A percentile compares a stretch with the other conserved stretches of the same genome.
phyloP scores from a whole-genome alignment of 2,113 vertebrate species.

The Zapus hudsonius region DNA sequence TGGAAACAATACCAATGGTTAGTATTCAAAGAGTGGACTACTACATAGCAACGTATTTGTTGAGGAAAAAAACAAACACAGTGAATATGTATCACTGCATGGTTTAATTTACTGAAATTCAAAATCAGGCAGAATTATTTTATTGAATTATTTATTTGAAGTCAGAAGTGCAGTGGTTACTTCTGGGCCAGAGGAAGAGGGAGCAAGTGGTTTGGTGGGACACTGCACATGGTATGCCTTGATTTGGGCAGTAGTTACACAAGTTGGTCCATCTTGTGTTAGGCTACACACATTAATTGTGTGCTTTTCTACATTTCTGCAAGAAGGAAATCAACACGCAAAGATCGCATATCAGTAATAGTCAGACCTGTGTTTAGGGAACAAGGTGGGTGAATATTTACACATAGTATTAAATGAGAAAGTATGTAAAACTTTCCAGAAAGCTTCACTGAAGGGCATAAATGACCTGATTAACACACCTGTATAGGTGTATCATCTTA shows the following conservation, averaged over 20 bases:
- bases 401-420: constrained; percentile 12
- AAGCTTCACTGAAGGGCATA: constrained; percentile 12
- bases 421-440: not conserved
- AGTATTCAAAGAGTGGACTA: not conserved
- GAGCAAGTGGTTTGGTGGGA: not conserved
- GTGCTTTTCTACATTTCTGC: constrained; percentile 9
- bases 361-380: not conserved
- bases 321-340: constrained; percentile 45
- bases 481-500: not conserved
- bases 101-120: not conserved
- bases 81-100: not conserved
- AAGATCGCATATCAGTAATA: not conserved
- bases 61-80: constrained; percentile 1
- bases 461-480: not conserved
- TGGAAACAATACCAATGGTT: not conserved
- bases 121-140: constrained; percentile 38
- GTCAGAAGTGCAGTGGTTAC: constrained; percentile 1
- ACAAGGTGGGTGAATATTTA: not conserved
- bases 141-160: not conserved
- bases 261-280: constrained; percentile 23
- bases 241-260: not conserved
- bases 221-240: not conserved
- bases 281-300: not conserved
- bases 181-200: not conserved
- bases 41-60: not conserved